A percentile compares a stretch with the other conserved stretches of the same genome.
Conservation (phyloP, 2,888 invertebrate genomes). For the Thereva unica region DNA sequence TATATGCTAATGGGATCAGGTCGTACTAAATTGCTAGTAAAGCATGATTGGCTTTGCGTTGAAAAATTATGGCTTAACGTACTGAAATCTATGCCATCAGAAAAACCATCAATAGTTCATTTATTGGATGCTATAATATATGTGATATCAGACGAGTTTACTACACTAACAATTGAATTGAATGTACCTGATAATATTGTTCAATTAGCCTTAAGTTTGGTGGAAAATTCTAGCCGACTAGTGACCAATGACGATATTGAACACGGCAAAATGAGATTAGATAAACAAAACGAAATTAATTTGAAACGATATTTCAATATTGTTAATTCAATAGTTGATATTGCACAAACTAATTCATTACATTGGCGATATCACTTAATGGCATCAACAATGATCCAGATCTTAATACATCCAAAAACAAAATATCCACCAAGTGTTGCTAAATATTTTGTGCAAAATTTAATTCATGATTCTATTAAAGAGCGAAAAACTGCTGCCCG, state of each 20-base stretch:
- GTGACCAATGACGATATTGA: constrained; percentile 50
- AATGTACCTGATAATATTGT: constrained; percentile 62
- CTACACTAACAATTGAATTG: constrained; percentile 65
- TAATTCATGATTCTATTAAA: constrained; percentile 78
- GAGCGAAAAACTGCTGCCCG: constrained; percentile 73
- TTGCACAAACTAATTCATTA: constrained; percentile 54
- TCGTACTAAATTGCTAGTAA: constrained; percentile 37
- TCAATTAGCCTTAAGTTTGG: constrained; percentile 60
- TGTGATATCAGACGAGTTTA: constrained; percentile 64
- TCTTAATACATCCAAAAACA: constrained; percentile 73
- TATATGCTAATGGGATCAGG: constrained; percentile 63
- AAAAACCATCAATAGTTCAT: constrained; percentile 78
- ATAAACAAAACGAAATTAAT: constrained; percentile 58
- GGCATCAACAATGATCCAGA: constrained; percentile 72
- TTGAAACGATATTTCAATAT: constrained; percentile 62
- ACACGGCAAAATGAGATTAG: constrained; percentile 53
- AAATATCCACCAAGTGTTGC: constrained; percentile 68
- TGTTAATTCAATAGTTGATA: constrained; percentile 56
- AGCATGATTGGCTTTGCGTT: constrained; percentile 77
- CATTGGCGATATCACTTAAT: constrained; percentile 84
- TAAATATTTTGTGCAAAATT: constrained; percentile 65
- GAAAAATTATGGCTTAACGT: constrained; percentile 78
- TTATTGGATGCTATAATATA: constrained; percentile 64
- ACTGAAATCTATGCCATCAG: constrained; percentile 77
- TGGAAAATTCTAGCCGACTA: constrained; percentile 50